phyloP scores from a whole-genome alignment of 2,888 invertebrate species.

The Galerucella calmariensis region DNA sequence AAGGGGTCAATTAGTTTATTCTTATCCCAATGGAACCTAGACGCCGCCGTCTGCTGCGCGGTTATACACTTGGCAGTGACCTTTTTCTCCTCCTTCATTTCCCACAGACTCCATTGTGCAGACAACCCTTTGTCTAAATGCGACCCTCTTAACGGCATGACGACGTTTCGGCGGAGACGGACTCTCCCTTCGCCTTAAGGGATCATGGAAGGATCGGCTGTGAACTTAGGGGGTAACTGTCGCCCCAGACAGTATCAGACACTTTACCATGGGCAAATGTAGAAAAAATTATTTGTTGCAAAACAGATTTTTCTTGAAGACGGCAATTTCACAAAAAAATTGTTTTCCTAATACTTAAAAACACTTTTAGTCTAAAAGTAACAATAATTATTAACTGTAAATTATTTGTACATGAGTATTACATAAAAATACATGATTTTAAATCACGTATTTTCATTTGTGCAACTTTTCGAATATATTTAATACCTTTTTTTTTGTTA shows the following conservation, averaged over 20 bases:
- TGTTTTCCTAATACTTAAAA: no score
- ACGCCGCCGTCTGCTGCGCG: slow-evolving; percentile 41
- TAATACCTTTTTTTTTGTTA: no score
- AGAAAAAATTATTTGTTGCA: background rate
- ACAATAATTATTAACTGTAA: no score
- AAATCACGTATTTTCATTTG: no score
- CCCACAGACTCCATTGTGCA: slow-evolving; percentile 52
- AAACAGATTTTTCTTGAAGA: no score
- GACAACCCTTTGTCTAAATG: slow-evolving; percentile 43
- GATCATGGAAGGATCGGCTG: slow-evolving; percentile 21
- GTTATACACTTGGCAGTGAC: slow-evolving; percentile 46
- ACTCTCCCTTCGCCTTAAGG: slow-evolving; percentile 11
- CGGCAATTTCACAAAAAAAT: no score
- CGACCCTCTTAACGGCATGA: slow-evolving; percentile 39
- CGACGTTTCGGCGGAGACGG: slow-evolving; percentile 8
- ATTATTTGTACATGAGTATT: no score
- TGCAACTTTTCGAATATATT: no score
- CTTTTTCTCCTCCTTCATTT: slow-evolving; percentile 52
- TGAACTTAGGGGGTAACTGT: background rate
- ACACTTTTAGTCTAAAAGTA: no score
- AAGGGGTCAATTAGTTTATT: slow-evolving; percentile 52
- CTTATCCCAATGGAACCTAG: slow-evolving; percentile 43
- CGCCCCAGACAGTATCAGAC: background rate
- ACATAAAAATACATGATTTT: no score
- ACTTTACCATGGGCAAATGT: no score